Evolutionary conservation across 2,113 vertebrate genomes (phyloP).

Genomic region (Lutjanus erythropterus): DNA sequence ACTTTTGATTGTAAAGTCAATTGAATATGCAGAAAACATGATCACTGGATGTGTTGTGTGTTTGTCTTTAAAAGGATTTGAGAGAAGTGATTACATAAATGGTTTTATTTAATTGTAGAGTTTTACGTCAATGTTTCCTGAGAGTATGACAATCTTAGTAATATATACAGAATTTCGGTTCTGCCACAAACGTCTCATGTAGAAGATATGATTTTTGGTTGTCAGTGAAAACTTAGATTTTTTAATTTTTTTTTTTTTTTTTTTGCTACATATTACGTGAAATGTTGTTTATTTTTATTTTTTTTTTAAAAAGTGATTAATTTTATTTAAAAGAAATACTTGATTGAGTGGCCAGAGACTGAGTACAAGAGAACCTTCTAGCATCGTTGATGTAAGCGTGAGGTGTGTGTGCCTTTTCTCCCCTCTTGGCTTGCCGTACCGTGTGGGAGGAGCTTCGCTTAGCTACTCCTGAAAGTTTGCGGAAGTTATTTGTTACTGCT

Average conservation of each 20-base stretch:
- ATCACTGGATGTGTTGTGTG: slow-evolving; percentile 63
- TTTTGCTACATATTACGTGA: background rate
- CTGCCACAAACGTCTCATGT: background rate
- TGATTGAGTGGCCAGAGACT: background rate
- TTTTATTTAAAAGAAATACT: background rate
- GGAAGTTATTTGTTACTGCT: slow-evolving; percentile 62
- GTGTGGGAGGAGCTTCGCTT: slow-evolving; percentile 3
- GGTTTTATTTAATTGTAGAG: slow-evolving; percentile 45
- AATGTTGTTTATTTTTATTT: background rate
- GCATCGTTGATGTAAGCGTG: background rate
- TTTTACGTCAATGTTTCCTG: slow-evolving; percentile 26
- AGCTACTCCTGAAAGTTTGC: slow-evolving; percentile 67
- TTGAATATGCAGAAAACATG: slow-evolving; percentile 58
- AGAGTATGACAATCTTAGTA: slow-evolving; percentile 16
- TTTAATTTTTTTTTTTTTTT: background rate
- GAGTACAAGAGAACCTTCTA: too few species aligned
- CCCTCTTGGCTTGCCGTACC: slow-evolving; percentile 58
- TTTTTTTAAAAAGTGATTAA: background rate
- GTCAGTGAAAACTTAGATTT: background rate
- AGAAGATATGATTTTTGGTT: slow-evolving; percentile 12
- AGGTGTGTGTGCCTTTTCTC: background rate
- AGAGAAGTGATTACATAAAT: slow-evolving; percentile 47
- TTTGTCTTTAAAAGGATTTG: slow-evolving; percentile 70
- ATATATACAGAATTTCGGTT: slow-evolving; percentile 9
- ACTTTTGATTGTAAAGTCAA: slow-evolving; percentile 68